Percentiles rank a stretch among this genome's conserved stretches.
These are phyloP conservation scores for Hemicentrotus pulcherrimus DNA, from an alignment of 35 echinoderm and acorn worm genomes.

Conservation along the genomic window DNA sequence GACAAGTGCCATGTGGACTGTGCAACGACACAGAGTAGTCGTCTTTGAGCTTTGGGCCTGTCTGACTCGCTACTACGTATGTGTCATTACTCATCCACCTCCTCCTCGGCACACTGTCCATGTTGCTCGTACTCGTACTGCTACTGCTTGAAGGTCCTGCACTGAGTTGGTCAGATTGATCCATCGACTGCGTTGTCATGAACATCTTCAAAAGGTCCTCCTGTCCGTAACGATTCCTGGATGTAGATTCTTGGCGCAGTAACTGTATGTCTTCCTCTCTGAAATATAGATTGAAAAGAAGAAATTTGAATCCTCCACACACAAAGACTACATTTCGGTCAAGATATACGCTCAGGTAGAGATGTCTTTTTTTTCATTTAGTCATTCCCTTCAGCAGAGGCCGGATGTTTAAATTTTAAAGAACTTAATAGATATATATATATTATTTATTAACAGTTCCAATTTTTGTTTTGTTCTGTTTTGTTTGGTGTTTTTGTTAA, in stretches of 20 bases:
- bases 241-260: slow-evolving; percentile 74
- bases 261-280: slow-evolving; percentile 88
- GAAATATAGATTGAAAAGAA: slow-evolving; percentile 41
- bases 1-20: slow-evolving; percentile 87
- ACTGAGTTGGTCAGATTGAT: slow-evolving; percentile 36
- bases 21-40: slow-evolving; percentile 90
- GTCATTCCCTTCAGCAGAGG: too few relatives aligned
- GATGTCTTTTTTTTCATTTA: too few relatives aligned
- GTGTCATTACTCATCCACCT: slow-evolving; percentile 93
- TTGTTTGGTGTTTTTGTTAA: too few relatives aligned
- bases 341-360: too few relatives aligned
- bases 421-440: too few relatives aligned
- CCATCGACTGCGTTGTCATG: slow-evolving; percentile 31
- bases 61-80: slow-evolving; percentile 88
- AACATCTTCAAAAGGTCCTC: slow-evolving; percentile 86
- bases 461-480: too few relatives aligned
- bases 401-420: too few relatives aligned
- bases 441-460: too few relatives aligned
- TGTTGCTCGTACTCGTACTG: neutral
- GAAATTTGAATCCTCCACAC: neutral
- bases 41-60: slow-evolving; percentile 74
- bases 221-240: slow-evolving; percentile 78
- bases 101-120: slow-evolving; percentile 63
- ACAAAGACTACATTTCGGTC: too few relatives aligned
- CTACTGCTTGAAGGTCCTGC: slow-evolving; percentile 3